Percentiles rank a stretch among this genome's conserved stretches.
Conservation (phyloP, 2,797 vertebrate species). For the Gallirallus australis region DNA sequence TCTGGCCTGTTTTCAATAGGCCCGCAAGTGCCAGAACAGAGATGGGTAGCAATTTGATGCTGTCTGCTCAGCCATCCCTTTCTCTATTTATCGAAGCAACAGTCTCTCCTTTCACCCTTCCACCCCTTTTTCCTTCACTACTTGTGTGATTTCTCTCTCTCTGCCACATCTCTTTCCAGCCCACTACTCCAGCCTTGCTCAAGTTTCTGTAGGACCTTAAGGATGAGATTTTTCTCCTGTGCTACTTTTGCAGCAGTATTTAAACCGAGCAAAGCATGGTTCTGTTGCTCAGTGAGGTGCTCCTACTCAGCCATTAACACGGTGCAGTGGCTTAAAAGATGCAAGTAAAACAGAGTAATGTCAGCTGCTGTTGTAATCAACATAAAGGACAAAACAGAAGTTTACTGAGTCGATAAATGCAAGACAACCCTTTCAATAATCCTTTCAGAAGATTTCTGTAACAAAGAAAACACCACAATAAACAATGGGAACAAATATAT, state of each 20-base stretch:
- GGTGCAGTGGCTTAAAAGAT: not conserved
- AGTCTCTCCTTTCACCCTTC: not conserved
- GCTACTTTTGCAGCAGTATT: not conserved
- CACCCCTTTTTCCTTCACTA: not conserved
- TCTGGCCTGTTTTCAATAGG: slow-evolving; percentile 64
- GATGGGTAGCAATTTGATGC: slow-evolving; percentile 47
- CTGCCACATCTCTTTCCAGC: not conserved
- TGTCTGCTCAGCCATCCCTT: slow-evolving; percentile 30
- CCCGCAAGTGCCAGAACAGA: slow-evolving; percentile 53
- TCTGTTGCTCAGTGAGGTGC: not conserved
- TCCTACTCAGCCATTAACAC: not conserved
- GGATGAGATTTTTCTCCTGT: not conserved
- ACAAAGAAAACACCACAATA: not conserved
- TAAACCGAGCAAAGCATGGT: not conserved
- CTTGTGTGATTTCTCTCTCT: not conserved
- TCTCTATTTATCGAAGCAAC: not conserved
- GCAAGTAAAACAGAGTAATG: not conserved
- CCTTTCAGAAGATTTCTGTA: not conserved
- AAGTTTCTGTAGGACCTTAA: not conserved
- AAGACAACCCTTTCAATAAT: not conserved
- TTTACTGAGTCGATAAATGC: not conserved
- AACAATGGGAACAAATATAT: not conserved
- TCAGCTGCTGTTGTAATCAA: not conserved
- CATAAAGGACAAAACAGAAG: not conserved
- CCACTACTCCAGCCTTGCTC: not conserved